phyloP scores from a whole-genome alignment of 2,797 vertebrate genomes.

The Falco cherrug region DNA sequence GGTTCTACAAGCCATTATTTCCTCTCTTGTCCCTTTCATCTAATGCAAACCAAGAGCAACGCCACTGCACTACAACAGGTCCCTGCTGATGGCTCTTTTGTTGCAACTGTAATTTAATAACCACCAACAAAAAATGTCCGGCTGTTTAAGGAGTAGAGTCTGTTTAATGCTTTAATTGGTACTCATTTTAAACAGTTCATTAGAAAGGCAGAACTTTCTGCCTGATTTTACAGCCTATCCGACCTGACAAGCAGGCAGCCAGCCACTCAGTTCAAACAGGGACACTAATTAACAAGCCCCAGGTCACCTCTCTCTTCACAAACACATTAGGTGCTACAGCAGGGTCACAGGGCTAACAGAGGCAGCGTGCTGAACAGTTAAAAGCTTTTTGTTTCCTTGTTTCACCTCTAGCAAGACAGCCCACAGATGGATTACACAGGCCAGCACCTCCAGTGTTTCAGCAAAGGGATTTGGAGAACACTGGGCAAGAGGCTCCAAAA shows the following conservation, averaged over 20 bases:
- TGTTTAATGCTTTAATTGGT: slow-evolving; percentile 72
- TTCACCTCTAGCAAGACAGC: background rate
- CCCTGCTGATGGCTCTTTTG: background rate
- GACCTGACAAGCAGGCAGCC: slow-evolving; percentile 35
- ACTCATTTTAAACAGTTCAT: slow-evolving; percentile 71
- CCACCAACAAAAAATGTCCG: background rate
- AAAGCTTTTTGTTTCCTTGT: background rate
- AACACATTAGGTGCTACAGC: background rate
- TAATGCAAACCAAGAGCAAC: background rate
- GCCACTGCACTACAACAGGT: background rate
- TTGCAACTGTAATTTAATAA: slow-evolving; percentile 39
- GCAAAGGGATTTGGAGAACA: background rate
- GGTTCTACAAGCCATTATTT: background rate
- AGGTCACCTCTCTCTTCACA: background rate
- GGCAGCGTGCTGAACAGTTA: background rate
- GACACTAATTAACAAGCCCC: slow-evolving; percentile 42
- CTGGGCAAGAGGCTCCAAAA: background rate
- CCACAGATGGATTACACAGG: background rate
- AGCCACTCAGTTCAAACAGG: background rate
- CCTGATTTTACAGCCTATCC: slow-evolving; percentile 21
- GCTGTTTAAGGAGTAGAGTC: background rate
- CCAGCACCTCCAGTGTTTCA: background rate
- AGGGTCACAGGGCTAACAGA: background rate
- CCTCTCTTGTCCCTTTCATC: background rate
- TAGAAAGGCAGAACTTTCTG: slow-evolving; percentile 59